Conservation (phyloP, 1,140 invertebrate species). For the Contarinia nasturtii region DNA sequence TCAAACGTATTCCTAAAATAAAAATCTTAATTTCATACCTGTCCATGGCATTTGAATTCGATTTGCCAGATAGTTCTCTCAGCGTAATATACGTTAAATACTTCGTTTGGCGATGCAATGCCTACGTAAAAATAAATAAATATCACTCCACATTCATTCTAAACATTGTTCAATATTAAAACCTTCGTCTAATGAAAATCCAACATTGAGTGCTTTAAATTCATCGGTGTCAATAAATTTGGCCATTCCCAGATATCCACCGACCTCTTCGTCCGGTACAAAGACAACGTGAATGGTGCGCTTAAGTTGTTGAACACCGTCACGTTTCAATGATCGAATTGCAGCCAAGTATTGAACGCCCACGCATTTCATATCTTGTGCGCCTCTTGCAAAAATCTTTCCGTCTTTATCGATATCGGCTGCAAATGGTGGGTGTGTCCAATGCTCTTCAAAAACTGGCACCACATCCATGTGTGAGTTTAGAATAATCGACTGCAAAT, state of each 20-base stretch:
- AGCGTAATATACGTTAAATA: constrained; percentile 31
- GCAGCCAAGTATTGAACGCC: constrained; percentile 68
- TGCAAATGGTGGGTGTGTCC: constrained; percentile 63
- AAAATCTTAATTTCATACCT: too few relatives aligned
- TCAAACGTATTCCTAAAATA: too few relatives aligned
- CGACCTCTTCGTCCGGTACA: constrained; percentile 42
- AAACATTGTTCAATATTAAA: too few relatives aligned
- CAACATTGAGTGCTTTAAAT: constrained; percentile 53
- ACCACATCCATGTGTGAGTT: constrained; percentile 89
- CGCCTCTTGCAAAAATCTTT: constrained; percentile 64
- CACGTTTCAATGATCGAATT: constrained; percentile 39
- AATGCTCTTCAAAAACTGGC: constrained; percentile 60
- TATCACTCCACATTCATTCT: too few relatives aligned
- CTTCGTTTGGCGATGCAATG: constrained; percentile 54
- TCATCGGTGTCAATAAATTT: constrained; percentile 42
- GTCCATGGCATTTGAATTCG: too few relatives aligned
- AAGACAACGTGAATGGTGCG: constrained; percentile 2
- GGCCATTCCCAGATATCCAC: constrained; percentile 50
- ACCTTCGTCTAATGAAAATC: constrained; percentile 68
- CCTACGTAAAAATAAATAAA: too few relatives aligned
- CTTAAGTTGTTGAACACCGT: constrained; percentile 1
- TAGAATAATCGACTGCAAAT: constrained; percentile 46
- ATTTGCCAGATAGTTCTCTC: constrained; percentile 14
- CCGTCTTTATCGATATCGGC: constrained; percentile 57
- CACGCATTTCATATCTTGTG: constrained; percentile 74